A percentile compares a stretch with the other conserved stretches of the same genome.
Conservation (phyloP, 2,797 vertebrate species). For the Clarias platycephalus region DNA sequence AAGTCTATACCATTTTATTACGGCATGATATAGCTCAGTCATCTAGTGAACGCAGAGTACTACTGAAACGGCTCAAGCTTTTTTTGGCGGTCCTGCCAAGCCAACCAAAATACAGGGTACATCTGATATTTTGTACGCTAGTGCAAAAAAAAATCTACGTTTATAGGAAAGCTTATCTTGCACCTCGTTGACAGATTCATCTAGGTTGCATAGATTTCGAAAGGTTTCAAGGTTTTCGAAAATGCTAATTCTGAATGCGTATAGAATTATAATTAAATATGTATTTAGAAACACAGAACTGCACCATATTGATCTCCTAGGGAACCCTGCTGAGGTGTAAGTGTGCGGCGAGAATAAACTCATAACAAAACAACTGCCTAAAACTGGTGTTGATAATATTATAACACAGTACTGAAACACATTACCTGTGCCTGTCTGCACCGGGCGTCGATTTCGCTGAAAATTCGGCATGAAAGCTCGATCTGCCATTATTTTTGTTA, state of each 20-base stretch:
- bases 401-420: background rate
- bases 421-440: slow-evolving; percentile 6
- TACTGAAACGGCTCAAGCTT: background rate
- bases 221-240: background rate
- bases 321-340: background rate
- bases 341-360: background rate
- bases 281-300: background rate
- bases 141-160: background rate
- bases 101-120: background rate
- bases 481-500: slow-evolving; percentile 1
- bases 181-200: background rate
- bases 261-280: background rate
- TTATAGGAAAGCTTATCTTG: no score
- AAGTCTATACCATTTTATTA: background rate
- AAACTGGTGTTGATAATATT: background rate
- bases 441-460: background rate
- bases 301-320: background rate
- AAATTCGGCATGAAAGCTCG: background rate
- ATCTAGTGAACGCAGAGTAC: background rate
- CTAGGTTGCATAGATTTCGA: background rate
- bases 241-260: background rate
- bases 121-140: background rate
- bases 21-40: background rate
- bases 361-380: background rate
- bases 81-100: background rate